Base-by-base conservation (phyloP, 2,113 vertebrate genomes). In the Psittacus erithacus region DNA sequence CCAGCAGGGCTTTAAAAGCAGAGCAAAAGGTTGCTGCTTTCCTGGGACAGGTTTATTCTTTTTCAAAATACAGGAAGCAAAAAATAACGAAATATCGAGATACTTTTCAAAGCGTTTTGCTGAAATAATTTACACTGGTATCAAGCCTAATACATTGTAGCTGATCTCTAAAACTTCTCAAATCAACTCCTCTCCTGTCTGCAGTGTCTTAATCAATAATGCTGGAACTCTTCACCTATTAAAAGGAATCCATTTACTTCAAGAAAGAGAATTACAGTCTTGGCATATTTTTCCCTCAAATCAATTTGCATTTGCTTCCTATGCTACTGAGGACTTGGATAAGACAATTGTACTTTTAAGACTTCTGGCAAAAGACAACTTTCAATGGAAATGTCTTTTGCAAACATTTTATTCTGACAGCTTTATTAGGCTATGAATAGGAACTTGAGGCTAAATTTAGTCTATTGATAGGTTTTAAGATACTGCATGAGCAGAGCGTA, bases 321-420 rank as follows among this genome's bases (percentile, higher is more conserved):
- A 9, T 4, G 69, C 69, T 85, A 10, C 81, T 28, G 3, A 16
- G 57, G 82, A 28, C 93, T 80, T 7, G 60, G 88, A 89, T 79
- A 88, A 94, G 96, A 93, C 79, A 74, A 94, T 87, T 70, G 90
- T 62, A 83, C 86, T 93, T 85, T 86, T 52, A 95, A 90, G 84
- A 35, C 57, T 86, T 86, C 82, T 93, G 93, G 76, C 91, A 91
- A 84, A 77, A 94, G 95, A 93, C 82, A 35, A 76, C 57, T 95
- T 96, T 77, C 86, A 39, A 2, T 50, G 90, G 92, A 81, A 95
- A 94, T 93, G 88, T 91, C 93, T 90, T 87, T 27, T 10, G 69
- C 91, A 94, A 89, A 64, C 89, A 33, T 95, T 96, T 93, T 92
- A 39, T 79, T 52, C 87, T 88, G 96, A 96, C 93, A 96, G 86